phyloP scores from a whole-genome alignment of 2,797 vertebrate species.

The Lycodopsis pacificus region DNA sequence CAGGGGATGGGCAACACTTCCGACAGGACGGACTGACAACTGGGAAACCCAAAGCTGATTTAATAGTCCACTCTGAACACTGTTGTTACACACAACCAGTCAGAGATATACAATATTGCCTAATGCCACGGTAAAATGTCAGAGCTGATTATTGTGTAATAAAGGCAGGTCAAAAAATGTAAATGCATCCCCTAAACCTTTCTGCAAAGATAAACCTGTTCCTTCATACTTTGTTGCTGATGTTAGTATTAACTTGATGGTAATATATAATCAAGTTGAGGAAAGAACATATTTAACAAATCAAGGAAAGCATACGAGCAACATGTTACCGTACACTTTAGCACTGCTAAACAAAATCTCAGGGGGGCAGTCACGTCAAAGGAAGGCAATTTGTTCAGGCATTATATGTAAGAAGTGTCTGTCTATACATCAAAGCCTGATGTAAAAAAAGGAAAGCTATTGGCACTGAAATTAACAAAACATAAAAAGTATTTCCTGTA shows the following conservation, averaged over 20 bases:
- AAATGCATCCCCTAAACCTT: neutral
- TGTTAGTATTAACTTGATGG: neutral
- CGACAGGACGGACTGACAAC: constrained; percentile 48
- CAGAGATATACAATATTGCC: neutral
- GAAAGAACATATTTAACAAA: neutral
- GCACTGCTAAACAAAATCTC: neutral
- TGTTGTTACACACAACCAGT: constrained; percentile 14
- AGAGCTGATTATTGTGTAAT: neutral
- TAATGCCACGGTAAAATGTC: neutral
- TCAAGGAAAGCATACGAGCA: neutral
- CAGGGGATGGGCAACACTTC: constrained; percentile 29
- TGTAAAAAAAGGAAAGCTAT: neutral
- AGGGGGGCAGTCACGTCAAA: neutral
- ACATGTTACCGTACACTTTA: neutral
- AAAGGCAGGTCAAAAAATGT: neutral
- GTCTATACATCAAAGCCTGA: neutral
- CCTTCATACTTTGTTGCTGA: neutral
- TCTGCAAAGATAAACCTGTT: neutral
- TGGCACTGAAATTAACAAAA: neutral
- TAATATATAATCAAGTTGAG: neutral
- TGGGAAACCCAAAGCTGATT: constrained; percentile 24
- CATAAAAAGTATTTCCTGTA: neutral
- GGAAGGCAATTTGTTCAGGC: neutral
- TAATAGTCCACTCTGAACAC: constrained; percentile 20
- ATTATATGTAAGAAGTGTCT: neutral